Conservation (phyloP, 2,797 vertebrate genomes). For the Halcyon leucocephala region DNA sequence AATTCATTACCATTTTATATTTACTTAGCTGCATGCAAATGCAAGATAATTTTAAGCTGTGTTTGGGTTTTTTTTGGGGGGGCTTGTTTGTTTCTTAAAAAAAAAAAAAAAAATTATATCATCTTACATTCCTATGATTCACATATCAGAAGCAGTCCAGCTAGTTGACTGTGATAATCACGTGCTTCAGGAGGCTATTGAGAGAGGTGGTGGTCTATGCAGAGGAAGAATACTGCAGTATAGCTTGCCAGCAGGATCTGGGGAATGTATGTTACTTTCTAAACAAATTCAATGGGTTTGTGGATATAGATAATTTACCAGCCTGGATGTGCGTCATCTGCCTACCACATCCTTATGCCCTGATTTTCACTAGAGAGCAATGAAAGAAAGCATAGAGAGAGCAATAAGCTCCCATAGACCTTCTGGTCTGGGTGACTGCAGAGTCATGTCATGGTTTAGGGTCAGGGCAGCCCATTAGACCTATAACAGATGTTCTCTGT, state of each 20-base stretch:
- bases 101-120: background rate
- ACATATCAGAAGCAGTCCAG: background rate
- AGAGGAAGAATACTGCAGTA: background rate
- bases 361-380: background rate
- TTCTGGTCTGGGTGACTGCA: background rate
- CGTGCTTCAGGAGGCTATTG: background rate
- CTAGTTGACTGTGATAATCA: background rate
- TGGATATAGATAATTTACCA: background rate
- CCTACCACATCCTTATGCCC: background rate
- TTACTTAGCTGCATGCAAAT: background rate
- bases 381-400: background rate
- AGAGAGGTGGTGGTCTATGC: background rate
- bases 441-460: no score
- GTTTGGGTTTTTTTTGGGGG: rapidly evolving
- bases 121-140: background rate
- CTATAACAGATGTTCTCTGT: no score
- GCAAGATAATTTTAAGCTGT: background rate
- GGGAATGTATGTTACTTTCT: background rate
- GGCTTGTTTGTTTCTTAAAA: background rate
- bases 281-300: background rate
- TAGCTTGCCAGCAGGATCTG: background rate
- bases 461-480: no score
- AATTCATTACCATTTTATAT: background rate
- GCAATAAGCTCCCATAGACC: background rate
- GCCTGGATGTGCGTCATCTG: background rate